Conservation (phyloP, 2,888 invertebrate species). For the Drosophila robusta region DNA sequence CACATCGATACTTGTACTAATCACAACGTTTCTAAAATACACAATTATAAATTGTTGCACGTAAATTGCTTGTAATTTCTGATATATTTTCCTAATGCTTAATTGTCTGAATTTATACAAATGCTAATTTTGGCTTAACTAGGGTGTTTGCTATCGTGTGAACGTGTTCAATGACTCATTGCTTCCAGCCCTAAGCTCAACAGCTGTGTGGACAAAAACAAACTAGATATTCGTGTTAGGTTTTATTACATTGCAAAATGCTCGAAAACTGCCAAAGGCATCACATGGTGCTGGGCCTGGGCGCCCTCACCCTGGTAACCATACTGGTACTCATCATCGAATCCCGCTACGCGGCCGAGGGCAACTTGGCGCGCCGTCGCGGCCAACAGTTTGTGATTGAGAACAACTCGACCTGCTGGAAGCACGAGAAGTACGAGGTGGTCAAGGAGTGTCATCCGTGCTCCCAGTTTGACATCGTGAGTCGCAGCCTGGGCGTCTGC, state of each 20-base stretch:
- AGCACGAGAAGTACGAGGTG: constrained; percentile 89
- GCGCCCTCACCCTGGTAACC: constrained; percentile 91
- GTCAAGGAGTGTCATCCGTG: constrained; percentile 93
- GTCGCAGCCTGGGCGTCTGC: constrained; percentile 93
- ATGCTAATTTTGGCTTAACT: neutral
- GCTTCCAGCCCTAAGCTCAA: constrained; percentile 20
- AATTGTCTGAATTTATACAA: neutral
- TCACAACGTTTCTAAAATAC: too few species aligned
- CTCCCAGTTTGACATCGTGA: constrained; percentile 93
- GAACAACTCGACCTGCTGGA: constrained; percentile 92
- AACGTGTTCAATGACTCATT: neutral
- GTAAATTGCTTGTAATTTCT: neutral
- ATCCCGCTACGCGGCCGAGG: constrained; percentile 86
- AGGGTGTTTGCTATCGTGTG: neutral
- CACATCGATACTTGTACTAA: neutral
- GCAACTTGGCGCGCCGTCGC: constrained; percentile 58
- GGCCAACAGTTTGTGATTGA: constrained; percentile 88
- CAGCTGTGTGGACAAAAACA: constrained; percentile 34
- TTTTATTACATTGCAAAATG: constrained; percentile 86
- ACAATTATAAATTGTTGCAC: neutral
- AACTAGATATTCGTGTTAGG: constrained; percentile 13
- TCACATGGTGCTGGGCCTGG: constrained; percentile 92
- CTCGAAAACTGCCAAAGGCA: constrained; percentile 93
- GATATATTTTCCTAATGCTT: neutral
- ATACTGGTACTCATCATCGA: constrained; percentile 93